Percentiles rank a stretch among this genome's conserved stretches.
These are phyloP conservation scores for Mycogona germanica DNA, from an alignment of 2,888 invertebrate species.

Conservation along the genomic window DNA sequence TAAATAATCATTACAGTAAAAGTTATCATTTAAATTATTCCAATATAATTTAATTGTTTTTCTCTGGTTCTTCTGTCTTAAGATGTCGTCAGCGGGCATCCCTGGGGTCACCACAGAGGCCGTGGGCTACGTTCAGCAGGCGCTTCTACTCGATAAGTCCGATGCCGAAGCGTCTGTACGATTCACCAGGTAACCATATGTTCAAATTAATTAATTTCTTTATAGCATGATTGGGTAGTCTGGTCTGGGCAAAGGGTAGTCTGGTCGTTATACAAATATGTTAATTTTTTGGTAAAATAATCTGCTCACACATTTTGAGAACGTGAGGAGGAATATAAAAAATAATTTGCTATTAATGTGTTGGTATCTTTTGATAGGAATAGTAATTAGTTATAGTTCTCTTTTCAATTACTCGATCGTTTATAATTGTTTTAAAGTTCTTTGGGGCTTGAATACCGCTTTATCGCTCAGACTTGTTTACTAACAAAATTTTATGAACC, in stretches of 20 bases:
- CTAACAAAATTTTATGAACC: background rate
- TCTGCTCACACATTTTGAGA: no score
- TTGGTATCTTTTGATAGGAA: no score
- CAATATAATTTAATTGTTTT: conserved; percentile 2
- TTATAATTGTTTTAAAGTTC: no score
- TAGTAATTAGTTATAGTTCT: no score
- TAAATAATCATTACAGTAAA: no score
- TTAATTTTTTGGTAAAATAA: background rate
- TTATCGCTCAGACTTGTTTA: background rate
- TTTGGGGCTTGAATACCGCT: no score
- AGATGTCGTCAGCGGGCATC: conserved; percentile 89
- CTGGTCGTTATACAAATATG: no score
- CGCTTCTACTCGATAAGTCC: conserved; percentile 72
- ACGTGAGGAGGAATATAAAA: no score
- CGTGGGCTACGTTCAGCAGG: conserved; percentile 80
- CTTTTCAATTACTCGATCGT: no score
- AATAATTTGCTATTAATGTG: no score
- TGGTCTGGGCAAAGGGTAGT: no score
- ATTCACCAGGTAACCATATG: conserved; percentile 52
- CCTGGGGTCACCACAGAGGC: conserved; percentile 84
- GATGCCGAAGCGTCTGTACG: conserved; percentile 95
- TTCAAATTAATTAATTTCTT: background rate
- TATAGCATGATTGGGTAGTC: conserved; percentile 1
- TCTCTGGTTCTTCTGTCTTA: conserved; percentile 25
- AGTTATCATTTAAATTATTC: background rate